These are phyloP conservation scores for Erpobdella octoculata DNA, from an alignment of 2,888 invertebrate species.

Conservation along the genomic window DNA sequence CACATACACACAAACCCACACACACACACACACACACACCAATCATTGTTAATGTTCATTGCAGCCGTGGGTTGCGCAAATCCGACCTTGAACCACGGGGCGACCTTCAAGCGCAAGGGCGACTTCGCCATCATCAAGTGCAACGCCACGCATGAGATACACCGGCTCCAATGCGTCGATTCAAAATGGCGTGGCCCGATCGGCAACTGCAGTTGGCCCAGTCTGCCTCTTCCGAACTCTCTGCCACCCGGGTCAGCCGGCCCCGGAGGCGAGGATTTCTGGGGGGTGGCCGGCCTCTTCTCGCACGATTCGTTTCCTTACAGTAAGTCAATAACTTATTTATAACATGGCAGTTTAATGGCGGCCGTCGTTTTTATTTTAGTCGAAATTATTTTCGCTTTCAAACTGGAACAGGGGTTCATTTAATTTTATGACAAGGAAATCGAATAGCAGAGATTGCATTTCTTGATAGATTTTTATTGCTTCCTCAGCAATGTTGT, in stretches of 20 bases:
- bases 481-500: too few species aligned
- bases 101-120: neutral
- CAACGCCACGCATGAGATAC: neutral
- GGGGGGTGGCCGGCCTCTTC: slow-evolving; percentile 11
- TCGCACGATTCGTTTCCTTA: slow-evolving; percentile 21
- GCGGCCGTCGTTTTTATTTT: too few species aligned
- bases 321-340: slow-evolving; percentile 16
- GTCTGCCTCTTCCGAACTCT: neutral
- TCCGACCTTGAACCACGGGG: neutral
- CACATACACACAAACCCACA: too few species aligned
- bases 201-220: slow-evolving; percentile 3
- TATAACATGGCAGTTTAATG: too few species aligned
- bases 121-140: neutral
- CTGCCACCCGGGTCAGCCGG: neutral
- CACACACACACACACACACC: too few species aligned
- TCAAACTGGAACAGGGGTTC: neutral
- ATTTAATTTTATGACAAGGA: neutral
- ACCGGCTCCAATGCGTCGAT: neutral
- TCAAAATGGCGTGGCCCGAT: neutral
- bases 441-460: too few species aligned
- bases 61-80: slow-evolving; percentile 3
- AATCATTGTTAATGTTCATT: neutral
- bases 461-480: too few species aligned
- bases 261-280: slow-evolving; percentile 10
- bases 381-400: neutral